Evolutionary conservation across 2,113 vertebrate species (phyloP).

Genomic region (Siniperca knerii): DNA sequence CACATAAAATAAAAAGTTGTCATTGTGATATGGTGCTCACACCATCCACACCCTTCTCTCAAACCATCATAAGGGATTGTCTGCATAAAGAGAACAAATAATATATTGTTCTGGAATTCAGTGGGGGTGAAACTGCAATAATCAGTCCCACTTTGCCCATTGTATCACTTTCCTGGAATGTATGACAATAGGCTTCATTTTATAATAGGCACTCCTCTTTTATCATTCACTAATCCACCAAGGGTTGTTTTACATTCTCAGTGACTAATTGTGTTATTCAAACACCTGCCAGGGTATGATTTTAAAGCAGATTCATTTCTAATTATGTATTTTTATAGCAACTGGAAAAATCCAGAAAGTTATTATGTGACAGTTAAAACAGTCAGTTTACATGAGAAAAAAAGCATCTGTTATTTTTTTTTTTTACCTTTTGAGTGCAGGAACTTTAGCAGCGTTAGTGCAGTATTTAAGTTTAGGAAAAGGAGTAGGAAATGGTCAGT

Average conservation of each 20-base stretch:
- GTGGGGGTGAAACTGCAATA: conserved; percentile 41
- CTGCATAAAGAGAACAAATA: conserved; percentile 62
- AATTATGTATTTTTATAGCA: not conserved
- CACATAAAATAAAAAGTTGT: conserved; percentile 19
- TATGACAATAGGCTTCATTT: conserved; percentile 52
- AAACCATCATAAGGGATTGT: conserved; percentile 38
- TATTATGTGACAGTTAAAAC: conserved; percentile 2
- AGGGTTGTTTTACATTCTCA: conserved; percentile 12
- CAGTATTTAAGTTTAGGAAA: conserved; percentile 1
- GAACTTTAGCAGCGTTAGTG: not conserved
- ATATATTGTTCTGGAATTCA: conserved; percentile 59
- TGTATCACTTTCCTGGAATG: conserved; percentile 70
- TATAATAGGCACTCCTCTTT: conserved; percentile 16
- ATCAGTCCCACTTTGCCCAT: conserved; percentile 62
- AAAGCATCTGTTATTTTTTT: not conserved
- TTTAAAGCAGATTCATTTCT: not conserved
- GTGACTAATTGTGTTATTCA: not conserved
- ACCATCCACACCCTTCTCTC: conserved; percentile 47
- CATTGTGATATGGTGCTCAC: conserved; percentile 23
- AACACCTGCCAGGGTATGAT: not conserved
- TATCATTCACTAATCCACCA: conserved; percentile 20
- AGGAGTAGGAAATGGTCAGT: conserved; percentile 26
- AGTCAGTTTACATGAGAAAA: not conserved
- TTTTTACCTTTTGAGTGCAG: conserved; percentile 10
- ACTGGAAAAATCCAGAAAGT: not conserved